phyloP scores from a whole-genome alignment of 2,113 vertebrate species.

The Alethe castanea region DNA sequence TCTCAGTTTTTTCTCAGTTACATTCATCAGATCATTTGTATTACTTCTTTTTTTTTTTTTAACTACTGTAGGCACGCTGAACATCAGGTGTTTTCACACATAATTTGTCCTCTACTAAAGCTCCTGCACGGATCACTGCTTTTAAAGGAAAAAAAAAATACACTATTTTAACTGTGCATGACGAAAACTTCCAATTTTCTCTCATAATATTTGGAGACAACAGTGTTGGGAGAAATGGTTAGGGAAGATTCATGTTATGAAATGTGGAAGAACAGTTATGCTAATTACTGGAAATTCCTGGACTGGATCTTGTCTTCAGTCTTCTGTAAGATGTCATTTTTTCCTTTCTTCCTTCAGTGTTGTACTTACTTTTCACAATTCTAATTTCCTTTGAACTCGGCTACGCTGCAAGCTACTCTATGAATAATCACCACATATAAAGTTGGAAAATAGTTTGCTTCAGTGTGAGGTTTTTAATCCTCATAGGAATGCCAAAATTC shows the following conservation, averaged over 20 bases:
- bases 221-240: not conserved
- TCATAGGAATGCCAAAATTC: slow-evolving; percentile 45
- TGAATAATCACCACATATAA: not conserved
- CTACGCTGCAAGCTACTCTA: not conserved
- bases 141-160: not conserved
- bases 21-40: not conserved
- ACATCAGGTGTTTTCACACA: not conserved
- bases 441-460: not conserved
- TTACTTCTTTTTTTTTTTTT: not conserved
- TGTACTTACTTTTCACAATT: not conserved
- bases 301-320: not conserved
- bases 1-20: not conserved
- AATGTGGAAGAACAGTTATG: not conserved
- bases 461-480: slow-evolving; percentile 26
- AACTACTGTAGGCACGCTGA: not conserved
- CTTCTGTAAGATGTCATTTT: not conserved
- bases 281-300: not conserved
- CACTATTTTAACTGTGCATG: not conserved
- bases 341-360: not conserved
- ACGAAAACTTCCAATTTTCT: not conserved
- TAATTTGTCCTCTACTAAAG: not conserved
- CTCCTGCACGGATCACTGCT: not conserved
- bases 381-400: not conserved
- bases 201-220: not conserved
- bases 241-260: not conserved